These are phyloP conservation scores for Garrulus glandarius DNA, from an alignment of 2,797 vertebrate genomes.

Conservation along the genomic window DNA sequence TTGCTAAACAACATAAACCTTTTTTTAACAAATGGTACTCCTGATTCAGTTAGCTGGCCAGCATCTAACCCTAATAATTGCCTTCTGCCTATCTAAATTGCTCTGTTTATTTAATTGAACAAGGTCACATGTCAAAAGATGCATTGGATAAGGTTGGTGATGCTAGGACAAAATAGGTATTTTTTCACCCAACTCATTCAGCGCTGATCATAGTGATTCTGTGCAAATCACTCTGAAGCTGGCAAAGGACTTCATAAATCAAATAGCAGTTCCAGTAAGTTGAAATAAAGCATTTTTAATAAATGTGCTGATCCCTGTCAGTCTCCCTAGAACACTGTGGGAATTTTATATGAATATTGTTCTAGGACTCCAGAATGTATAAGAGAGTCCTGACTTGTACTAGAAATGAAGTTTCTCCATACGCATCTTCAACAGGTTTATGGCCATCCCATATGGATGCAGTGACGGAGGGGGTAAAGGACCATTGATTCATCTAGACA, in stretches of 20 bases:
- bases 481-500: neutral
- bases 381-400: neutral
- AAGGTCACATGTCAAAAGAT: slow-evolving; percentile 3
- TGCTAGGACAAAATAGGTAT: neutral
- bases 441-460: neutral
- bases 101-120: slow-evolving; percentile 41
- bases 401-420: neutral
- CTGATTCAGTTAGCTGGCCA: slow-evolving; percentile 18
- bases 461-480: neutral
- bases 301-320: neutral
- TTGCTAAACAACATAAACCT: neutral
- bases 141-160: neutral
- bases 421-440: neutral
- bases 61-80: slow-evolving; percentile 23
- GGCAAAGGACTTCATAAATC: slow-evolving; percentile 11
- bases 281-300: slow-evolving; percentile 9
- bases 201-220: neutral
- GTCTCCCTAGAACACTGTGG: neutral
- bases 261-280: neutral
- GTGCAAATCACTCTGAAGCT: neutral
- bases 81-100: slow-evolving; percentile 36
- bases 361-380: neutral
- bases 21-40: slow-evolving; percentile 2
- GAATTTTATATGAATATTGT: neutral
- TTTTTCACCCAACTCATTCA: neutral